These are phyloP conservation scores for Montipora foliosa DNA, from an alignment of 64 coral and sea anemone genomes.

Conservation along the genomic window DNA sequence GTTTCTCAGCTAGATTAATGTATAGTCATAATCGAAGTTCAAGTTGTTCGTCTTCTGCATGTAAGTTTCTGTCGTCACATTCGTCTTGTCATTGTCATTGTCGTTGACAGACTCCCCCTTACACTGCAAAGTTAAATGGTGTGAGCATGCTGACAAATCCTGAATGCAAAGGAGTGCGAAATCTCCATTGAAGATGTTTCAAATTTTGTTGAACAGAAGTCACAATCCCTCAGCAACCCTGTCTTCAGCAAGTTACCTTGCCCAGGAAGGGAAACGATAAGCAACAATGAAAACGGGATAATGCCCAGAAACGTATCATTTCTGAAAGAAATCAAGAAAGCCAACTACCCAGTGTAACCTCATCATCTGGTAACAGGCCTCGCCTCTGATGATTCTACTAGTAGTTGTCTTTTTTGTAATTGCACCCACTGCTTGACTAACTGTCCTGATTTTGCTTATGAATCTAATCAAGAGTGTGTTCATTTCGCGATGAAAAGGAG, in stretches of 20 bases:
- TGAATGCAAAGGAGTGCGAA: conserved; percentile 15
- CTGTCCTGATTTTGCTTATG: too few relatives aligned
- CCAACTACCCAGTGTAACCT: background rate
- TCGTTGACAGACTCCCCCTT: conserved; percentile 29
- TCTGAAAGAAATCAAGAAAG: background rate
- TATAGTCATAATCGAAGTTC: too few relatives aligned
- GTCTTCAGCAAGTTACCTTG: conserved; percentile 10
- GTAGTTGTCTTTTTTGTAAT: background rate
- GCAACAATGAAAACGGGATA: too few relatives aligned
- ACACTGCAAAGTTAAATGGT: conserved; percentile 39
- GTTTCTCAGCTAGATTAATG: too few relatives aligned
- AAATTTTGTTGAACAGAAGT: conserved; percentile 35
- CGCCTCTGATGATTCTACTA: background rate
- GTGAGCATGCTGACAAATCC: conserved; percentile 31
- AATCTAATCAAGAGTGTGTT: background rate
- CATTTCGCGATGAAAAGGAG: background rate
- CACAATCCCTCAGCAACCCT: conserved; percentile 17
- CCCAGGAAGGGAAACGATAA: background rate
- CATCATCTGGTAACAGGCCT: too few relatives aligned
- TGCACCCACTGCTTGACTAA: background rate
- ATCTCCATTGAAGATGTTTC: conserved; percentile 56
- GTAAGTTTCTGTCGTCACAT: too few relatives aligned
- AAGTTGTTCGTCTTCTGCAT: too few relatives aligned
- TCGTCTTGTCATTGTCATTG: too few relatives aligned
- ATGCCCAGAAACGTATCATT: background rate